Evolutionary conservation across 1,140 invertebrate species (phyloP), one percentile per base, ranked within the genome.

Genomic region (Sitodiplosis mosellana): DNA sequence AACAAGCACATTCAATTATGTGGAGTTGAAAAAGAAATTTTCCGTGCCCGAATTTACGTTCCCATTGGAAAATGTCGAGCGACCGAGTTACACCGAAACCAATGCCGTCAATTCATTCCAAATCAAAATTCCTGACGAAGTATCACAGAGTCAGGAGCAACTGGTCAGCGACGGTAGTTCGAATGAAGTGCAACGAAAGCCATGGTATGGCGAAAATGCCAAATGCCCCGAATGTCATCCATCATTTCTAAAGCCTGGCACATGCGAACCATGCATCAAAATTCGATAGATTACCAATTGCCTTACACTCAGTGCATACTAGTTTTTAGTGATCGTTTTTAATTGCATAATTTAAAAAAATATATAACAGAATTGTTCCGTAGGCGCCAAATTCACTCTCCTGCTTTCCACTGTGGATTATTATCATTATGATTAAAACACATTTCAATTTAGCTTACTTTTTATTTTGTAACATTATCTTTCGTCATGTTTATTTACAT

Each of bases 191-290:
- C 27, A 27, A 27, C 27, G 27, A 27, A 47, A 53, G 43, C 60
- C 66, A 41, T 73, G 70, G 55, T 75, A 69, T 50, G 72, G 72
- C 4, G 73, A 75, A 55, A 74, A 75, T 56, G 64, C 70, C 6
- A 58, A 67, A 40, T 75, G 73, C 49, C 73, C 73, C 1, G 69
- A 75, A 51, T 75, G 73, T 54, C 73, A 75, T 59, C 73, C 73
- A 14, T 71, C 70, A 14, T 75, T 73, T 51, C 56, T 74, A 20
- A 59, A 64, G 20, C 72, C 72, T 3, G 73, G 72, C 22, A 69
- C 68, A 33, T 75, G 73, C 52, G 69, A 74, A 53, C 73, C 73
- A 4, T 75, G 73, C 48, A 63, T 75, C 20, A 66, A 46, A 48
- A 53, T 56, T 33, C 58, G 61, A 54, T 63, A 42, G 19, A 27